These are phyloP conservation scores for Agrochola lychnidis DNA, from an alignment of 2,888 invertebrate species.

Conservation along the genomic window DNA sequence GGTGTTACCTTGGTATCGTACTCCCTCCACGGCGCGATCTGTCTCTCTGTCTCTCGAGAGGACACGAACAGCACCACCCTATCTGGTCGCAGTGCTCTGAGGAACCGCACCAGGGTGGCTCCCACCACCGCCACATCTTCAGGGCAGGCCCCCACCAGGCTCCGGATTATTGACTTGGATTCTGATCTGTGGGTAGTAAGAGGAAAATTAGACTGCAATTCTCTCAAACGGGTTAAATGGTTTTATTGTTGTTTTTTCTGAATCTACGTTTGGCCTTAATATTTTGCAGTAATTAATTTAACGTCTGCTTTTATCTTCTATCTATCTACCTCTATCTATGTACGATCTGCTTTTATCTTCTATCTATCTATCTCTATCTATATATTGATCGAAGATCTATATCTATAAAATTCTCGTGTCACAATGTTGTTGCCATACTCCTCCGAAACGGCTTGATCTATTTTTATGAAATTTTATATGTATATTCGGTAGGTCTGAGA, in stretches of 20 bases:
- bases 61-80: constrained; percentile 94
- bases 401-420: too few relatives aligned
- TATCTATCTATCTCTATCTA: too few relatives aligned
- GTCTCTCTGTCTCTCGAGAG: constrained; percentile 86
- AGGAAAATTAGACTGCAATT: not conserved
- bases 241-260: not conserved
- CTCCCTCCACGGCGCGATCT: constrained; percentile 95
- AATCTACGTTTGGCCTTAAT: not conserved
- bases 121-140: constrained; percentile 95
- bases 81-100: constrained; percentile 92
- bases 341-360: too few relatives aligned
- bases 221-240: not conserved
- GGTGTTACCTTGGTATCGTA: constrained; percentile 92
- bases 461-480: too few relatives aligned
- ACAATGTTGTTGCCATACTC: too few relatives aligned
- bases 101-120: constrained; percentile 94
- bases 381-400: too few relatives aligned
- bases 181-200: constrained; percentile 92
- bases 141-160: constrained; percentile 94
- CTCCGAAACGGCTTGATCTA: too few relatives aligned
- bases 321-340: too few relatives aligned
- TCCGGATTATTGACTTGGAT: constrained; percentile 94
- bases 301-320: too few relatives aligned
- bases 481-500: too few relatives aligned
- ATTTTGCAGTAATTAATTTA: not conserved